phyloP scores from a whole-genome alignment of 2,888 invertebrate species.

The Beris chalybata region DNA sequence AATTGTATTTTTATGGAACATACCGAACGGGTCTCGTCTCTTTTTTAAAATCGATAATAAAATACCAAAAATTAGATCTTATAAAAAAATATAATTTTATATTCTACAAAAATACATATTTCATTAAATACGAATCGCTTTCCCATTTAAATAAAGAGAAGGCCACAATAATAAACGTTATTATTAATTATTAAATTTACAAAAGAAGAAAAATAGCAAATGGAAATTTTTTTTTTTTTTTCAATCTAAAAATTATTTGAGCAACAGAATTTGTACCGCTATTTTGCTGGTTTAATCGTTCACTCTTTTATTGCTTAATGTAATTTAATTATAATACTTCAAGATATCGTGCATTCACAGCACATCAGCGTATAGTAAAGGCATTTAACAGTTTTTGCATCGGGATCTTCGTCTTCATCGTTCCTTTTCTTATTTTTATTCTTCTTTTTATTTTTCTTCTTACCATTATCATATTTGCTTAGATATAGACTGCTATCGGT shows the following conservation, averaged over 20 bases:
- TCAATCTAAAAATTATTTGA: neutral
- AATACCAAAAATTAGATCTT: too few relatives aligned
- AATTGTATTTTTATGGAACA: too few relatives aligned
- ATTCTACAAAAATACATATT: slow-evolving; percentile 32
- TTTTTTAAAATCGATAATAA: too few relatives aligned
- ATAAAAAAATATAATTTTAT: neutral
- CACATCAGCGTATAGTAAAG: slow-evolving; percentile 55
- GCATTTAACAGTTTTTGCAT: slow-evolving; percentile 54
- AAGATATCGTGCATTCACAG: slow-evolving; percentile 56
- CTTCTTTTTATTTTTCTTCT: slow-evolving; percentile 49
- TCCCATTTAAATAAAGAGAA: too few relatives aligned
- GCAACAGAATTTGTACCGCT: too few relatives aligned
- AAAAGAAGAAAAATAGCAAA: neutral
- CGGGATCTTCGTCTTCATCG: slow-evolving; percentile 42
- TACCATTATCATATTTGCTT: slow-evolving; percentile 37
- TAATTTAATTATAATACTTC: slow-evolving; percentile 32
- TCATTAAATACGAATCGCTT: too few relatives aligned
- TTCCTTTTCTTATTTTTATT: slow-evolving; percentile 35
- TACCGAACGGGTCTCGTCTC: too few relatives aligned
- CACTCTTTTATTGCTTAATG: neutral
- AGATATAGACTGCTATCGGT: slow-evolving; percentile 41
- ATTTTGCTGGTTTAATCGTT: neutral
- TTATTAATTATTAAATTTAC: neutral
- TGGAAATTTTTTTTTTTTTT: neutral
- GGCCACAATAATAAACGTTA: too few relatives aligned